Evolutionary conservation across 30 jellyfish, hydroid and myxozoan species (phyloP), one percentile per base, ranked within the genome.

Genomic region (Haliclystus octoradiatus): DNA sequence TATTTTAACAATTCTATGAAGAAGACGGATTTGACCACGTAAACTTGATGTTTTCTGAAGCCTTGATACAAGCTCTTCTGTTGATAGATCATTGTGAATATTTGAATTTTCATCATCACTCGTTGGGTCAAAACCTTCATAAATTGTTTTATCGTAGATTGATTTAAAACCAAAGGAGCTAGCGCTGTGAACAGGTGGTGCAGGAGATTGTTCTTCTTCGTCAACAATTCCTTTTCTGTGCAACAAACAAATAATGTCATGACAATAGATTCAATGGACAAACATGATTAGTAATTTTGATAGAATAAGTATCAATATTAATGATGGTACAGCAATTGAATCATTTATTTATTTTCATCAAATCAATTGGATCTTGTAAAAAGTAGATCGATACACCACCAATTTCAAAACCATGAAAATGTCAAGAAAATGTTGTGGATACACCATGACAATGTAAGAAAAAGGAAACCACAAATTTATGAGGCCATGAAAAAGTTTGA

Each of bases 101-200:
- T 52, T 66, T 1, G 75, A 66, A 30, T 70, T 80, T n/a, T 77
- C 90, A 1, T 89, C 95, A 61, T 76, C 82, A 2, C 53, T 71
- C 1, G 84, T 80, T 26, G 76, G 57, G 40, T 63, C 85, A 30
- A 50, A 35, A n/a, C 72, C 84, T 49, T 66, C 81, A 1, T 61
- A 26, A 33, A 85, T 63, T 31, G 62, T 76, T 23, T 92, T 92
- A 33, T 89, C 75, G 78, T 81, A 89, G 28, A 76, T 90, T 5
- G 98, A 89, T 66, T 81, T 92, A 79, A 89, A 89, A 15, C 98
- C 98, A 23, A 79, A 50, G 1, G 90, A 7, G 57, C 57, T 40
- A 19, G 57, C 9, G 19, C 57, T 40, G 57, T 40, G 57, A 40
- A 40, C 57, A 40, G 57, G 14, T 5, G 57, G 14, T 19, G 57